Conservation (phyloP, 1,140 invertebrate genomes). For the Uloborus diversus region DNA sequence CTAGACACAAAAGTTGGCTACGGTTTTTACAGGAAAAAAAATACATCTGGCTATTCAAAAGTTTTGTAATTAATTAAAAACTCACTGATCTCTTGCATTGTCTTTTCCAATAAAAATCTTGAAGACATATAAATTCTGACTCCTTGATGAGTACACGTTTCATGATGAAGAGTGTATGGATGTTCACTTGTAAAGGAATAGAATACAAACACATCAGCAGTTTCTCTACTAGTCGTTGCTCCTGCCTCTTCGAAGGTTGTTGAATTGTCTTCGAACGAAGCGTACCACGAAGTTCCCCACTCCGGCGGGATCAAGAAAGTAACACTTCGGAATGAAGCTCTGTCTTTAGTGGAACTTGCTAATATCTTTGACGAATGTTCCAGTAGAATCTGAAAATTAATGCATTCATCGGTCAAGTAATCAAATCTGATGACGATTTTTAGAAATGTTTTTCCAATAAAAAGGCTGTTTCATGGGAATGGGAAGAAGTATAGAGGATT, state of each 20-base stretch:
- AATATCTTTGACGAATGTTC: not conserved
- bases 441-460: not conserved
- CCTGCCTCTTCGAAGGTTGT: not conserved
- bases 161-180: slow-evolving; percentile 21
- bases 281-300: not conserved
- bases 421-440: not conserved
- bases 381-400: slow-evolving; percentile 5
- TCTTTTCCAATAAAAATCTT: too few relatives aligned
- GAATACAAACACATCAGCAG: not conserved
- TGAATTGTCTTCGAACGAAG: not conserved
- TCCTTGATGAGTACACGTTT: slow-evolving; percentile 8
- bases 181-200: not conserved
- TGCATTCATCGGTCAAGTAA: too few relatives aligned
- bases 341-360: slow-evolving; percentile 1
- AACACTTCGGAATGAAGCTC: slow-evolving; percentile 4
- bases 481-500: too few relatives aligned
- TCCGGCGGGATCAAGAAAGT: slow-evolving; percentile 3
- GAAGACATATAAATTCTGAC: too few relatives aligned
- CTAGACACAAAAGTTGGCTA: too few relatives aligned
- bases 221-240: not conserved
- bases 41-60: too few relatives aligned
- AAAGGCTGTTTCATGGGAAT: too few relatives aligned
- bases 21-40: too few relatives aligned
- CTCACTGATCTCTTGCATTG: too few relatives aligned
- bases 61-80: too few relatives aligned